Evolutionary conservation across 2,113 vertebrate species (phyloP).

Genomic region (Collichthys lucidus): DNA sequence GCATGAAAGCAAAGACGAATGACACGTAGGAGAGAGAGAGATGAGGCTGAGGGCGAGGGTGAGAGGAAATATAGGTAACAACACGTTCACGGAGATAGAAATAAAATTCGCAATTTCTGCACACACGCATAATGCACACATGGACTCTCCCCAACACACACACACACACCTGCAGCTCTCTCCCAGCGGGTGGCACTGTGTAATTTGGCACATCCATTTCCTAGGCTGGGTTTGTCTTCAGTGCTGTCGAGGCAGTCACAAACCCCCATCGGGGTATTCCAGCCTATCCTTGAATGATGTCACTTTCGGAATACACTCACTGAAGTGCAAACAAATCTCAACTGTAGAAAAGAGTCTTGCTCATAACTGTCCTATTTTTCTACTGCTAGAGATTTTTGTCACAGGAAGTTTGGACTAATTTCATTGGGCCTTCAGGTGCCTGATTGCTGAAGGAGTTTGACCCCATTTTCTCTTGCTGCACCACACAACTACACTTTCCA

Average conservation of each 20-base stretch:
- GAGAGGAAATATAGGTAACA: constrained; percentile 63
- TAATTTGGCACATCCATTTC: constrained; percentile 82
- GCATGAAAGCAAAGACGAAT: constrained; percentile 28
- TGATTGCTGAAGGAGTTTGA: constrained; percentile 53
- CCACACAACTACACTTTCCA: constrained; percentile 30
- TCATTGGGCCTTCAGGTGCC: constrained; percentile 36
- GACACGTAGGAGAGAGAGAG: constrained; percentile 44
- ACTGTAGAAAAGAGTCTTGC: constrained; percentile 37
- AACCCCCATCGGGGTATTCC: constrained; percentile 68
- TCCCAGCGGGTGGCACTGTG: constrained; percentile 76
- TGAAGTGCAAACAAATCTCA: constrained; percentile 67
- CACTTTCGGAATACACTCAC: constrained; percentile 62
- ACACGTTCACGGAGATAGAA: constrained; percentile 39
- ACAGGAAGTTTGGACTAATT: constrained; percentile 51
- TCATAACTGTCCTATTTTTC: constrained; percentile 39
- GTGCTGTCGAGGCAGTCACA: constrained; percentile 69
- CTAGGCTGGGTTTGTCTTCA: constrained; percentile 69
- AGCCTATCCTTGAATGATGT: constrained; percentile 69
- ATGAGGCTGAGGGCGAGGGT: constrained; percentile 15
- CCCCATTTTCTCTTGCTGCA: constrained; percentile 38
- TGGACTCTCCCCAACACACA: constrained; percentile 18
- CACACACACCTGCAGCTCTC: constrained; percentile 66
- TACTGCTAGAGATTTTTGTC: constrained; percentile 24
- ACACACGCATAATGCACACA: constrained; percentile 16
- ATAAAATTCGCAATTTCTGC: constrained; percentile 54